Evolutionary conservation across 2,888 invertebrate genomes (phyloP).

Genomic region (Eustalomyia histrio): DNA sequence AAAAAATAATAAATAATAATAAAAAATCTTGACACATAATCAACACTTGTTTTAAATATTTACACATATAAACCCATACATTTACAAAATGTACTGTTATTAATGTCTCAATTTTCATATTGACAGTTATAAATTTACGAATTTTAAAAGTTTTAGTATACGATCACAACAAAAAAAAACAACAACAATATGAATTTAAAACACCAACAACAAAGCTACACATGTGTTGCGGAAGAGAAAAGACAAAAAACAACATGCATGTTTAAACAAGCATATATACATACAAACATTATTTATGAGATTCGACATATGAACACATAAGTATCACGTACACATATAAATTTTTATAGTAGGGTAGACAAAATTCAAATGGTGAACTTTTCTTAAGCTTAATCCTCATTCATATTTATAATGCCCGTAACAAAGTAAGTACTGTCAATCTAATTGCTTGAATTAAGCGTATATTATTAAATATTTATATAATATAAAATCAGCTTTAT

Average conservation of each 20-base stretch:
- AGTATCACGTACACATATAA: background rate
- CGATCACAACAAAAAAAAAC: slow-evolving; percentile 1
- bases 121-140: slow-evolving; percentile 4
- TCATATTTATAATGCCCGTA: too few species aligned
- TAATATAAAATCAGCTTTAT: too few species aligned
- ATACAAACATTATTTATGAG: slow-evolving; percentile 20
- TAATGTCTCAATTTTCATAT: slow-evolving; percentile 10
- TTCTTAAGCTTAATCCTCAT: too few species aligned
- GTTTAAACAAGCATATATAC: background rate
- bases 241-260: background rate
- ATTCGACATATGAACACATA: background rate
- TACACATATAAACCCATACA: too few species aligned
- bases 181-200: too few species aligned
- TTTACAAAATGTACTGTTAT: background rate
- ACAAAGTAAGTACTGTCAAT: too few species aligned
- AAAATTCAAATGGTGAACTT: too few species aligned
- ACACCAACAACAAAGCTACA: too few species aligned
- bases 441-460: too few species aligned
- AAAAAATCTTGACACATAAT: background rate
- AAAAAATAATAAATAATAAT: too few species aligned
- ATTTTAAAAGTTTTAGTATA: slow-evolving; percentile 1
- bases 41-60: background rate
- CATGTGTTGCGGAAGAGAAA: background rate
- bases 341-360: too few species aligned
- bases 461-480: too few species aligned